Base-by-base conservation (phyloP, 2,797 vertebrate species). In the Valencia hispanica region DNA sequence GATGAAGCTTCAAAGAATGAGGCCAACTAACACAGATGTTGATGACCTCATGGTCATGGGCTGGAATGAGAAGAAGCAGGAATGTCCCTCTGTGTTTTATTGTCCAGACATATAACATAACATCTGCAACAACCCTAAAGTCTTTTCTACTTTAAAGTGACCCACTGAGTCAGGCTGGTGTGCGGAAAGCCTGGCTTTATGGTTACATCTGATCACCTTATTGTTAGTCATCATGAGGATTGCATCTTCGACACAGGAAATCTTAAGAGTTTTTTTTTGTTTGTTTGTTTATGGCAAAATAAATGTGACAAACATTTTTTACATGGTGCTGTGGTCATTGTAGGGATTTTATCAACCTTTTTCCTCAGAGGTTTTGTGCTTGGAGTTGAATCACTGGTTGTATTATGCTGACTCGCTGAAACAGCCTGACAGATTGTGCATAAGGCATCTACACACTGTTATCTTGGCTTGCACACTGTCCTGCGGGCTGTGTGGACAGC, bases 1-100 rank as follows among this genome's bases (percentile, higher is more conserved):
- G 97, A 98, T 74, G 97, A 98, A 92, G 97, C 97, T 43, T 99
- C 98, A 72, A 98, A 98, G 95, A 98, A 98, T 70, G 97, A 99
- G 94, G 97, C 97, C 68, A 97, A 98, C 95, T 98, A 95, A 96
- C 92, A 27, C 59, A 1, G 41, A 17, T 9, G 39, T 30, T 0
- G 14, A 45, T 27, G 41, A 45, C 12, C 41, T 45, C 1, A 4
- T 45, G 41, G 7, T 14, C 61, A n/a, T 25, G 89, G 93, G 79
- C 75, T 70, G 66, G 94, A 97, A 96, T 95, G 95, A 95, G 94
- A 91, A 92, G 94, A 88, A 96, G 95, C 91, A 92, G 94, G 94
- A 94, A 94, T 93, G 94, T 92, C 93, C 94, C 95, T 93, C 57
- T 50, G 84, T 90, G 84, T 92, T 89, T 91, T 90, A 82, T 84